phyloP scores from a whole-genome alignment of 2,113 vertebrate species.

The Solenodon paradoxus region DNA sequence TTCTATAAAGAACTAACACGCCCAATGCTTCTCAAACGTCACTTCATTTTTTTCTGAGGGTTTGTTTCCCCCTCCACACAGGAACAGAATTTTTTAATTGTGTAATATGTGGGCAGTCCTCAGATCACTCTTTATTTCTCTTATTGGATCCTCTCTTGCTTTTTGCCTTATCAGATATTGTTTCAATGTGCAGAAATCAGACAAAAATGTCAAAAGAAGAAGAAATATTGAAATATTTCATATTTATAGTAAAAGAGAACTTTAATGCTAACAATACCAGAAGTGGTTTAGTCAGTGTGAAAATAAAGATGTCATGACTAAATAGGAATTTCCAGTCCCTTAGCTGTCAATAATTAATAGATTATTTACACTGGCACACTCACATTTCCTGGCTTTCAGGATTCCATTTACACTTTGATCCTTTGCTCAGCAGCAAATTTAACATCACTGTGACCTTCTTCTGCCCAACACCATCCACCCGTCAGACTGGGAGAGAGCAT shows the following conservation, averaged over 20 bases:
- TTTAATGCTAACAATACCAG: constrained; percentile 74
- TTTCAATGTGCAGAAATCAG: constrained; percentile 61
- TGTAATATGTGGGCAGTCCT: neutral
- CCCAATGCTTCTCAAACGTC: constrained; percentile 48
- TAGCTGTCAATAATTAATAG: constrained; percentile 93
- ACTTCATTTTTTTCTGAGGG: neutral
- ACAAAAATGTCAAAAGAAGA: constrained; percentile 66
- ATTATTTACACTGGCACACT: constrained; percentile 95
- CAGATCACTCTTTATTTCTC: neutral
- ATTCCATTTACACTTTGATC: constrained; percentile 92
- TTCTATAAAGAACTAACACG: constrained; percentile 56
- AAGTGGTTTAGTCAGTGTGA: constrained; percentile 68
- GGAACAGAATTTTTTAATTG: neutral
- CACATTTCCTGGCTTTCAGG: constrained; percentile 88
- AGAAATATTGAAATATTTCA: constrained; percentile 70
- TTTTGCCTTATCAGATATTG: neutral
- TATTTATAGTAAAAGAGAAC: constrained; percentile 54
- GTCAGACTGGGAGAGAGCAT: constrained; percentile 72
- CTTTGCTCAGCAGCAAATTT: constrained; percentile 86
- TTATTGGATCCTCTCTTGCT: neutral
- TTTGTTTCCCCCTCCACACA: neutral
- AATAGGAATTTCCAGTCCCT: constrained; percentile 83
- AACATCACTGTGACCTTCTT: constrained; percentile 84
- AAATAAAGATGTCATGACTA: constrained; percentile 85
- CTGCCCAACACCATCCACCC: constrained; percentile 71